Evolutionary conservation across 2,888 invertebrate species (phyloP).

Genomic region (Eupithecia tripunctaria): DNA sequence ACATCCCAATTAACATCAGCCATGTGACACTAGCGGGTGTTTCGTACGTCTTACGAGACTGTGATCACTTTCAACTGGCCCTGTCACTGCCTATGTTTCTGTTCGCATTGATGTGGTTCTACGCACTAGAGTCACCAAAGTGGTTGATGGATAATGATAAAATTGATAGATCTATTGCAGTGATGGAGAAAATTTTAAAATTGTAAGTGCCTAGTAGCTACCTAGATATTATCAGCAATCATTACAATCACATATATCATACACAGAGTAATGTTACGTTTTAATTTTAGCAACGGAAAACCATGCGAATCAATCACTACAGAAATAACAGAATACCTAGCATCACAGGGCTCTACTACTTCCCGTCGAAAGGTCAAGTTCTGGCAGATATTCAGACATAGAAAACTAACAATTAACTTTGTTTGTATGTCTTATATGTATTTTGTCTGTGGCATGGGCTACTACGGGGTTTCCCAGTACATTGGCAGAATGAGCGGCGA

Average conservation of each 20-base stretch:
- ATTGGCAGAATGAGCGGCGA: constrained; percentile 90
- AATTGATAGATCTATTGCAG: constrained; percentile 54
- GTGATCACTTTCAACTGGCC: constrained; percentile 63
- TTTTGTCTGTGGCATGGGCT: constrained; percentile 91
- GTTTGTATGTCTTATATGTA: constrained; percentile 88
- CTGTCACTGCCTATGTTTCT: constrained; percentile 66
- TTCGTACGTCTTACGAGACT: constrained; percentile 66
- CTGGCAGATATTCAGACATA: constrained; percentile 67
- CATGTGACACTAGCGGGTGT: constrained; percentile 64
- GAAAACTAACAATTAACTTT: constrained; percentile 85
- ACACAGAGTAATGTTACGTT: not conserved
- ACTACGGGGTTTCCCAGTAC: constrained; percentile 93
- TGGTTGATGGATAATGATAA: constrained; percentile 69
- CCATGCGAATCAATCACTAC: constrained; percentile 54
- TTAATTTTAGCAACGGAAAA: constrained; percentile 56
- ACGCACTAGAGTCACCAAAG: constrained; percentile 69
- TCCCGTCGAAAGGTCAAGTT: constrained; percentile 54
- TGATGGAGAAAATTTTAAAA: constrained; percentile 62
- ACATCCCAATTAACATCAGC: constrained; percentile 67
- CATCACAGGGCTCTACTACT: constrained; percentile 32
- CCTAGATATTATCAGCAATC: not conserved
- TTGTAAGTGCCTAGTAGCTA: constrained; percentile 58
- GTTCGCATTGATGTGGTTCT: constrained; percentile 52
- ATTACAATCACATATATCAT: not conserved
- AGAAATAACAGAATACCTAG: constrained; percentile 59